Conservation (phyloP, 2,113 vertebrate species). For the Pagrus major region DNA sequence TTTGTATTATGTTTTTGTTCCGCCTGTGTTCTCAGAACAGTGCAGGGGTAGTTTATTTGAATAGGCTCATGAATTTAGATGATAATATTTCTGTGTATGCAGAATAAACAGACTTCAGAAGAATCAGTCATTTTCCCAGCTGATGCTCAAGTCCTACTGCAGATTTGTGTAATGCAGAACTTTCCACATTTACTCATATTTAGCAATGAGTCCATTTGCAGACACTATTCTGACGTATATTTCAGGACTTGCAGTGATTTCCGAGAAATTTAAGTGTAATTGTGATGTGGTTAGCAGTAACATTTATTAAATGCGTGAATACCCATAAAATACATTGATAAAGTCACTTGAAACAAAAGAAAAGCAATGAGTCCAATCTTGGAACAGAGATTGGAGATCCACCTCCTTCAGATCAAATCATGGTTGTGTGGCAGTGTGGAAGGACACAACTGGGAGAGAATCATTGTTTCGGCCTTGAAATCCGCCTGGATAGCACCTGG, state of each 20-base stretch:
- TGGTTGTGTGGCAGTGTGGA: no score
- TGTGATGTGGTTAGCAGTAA: neutral
- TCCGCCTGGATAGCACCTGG: no score
- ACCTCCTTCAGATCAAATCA: no score
- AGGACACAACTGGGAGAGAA: no score
- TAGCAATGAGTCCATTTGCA: neutral
- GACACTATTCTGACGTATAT: neutral
- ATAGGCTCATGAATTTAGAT: conserved; percentile 22
- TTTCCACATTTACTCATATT: neutral
- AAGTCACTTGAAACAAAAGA: neutral
- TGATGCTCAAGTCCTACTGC: neutral
- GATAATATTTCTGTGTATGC: conserved; percentile 13
- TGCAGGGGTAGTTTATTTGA: conserved; percentile 15
- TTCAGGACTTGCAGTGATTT: neutral
- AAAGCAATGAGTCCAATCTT: no score
- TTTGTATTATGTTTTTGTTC: neutral
- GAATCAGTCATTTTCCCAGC: conserved; percentile 11
- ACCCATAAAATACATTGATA: neutral
- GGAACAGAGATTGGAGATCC: no score
- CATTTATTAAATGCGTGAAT: neutral
- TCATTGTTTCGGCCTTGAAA: no score
- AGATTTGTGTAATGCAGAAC: neutral
- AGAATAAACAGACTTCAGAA: conserved; percentile 23
- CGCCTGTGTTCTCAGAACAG: neutral
- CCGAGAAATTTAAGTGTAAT: no score